Percentiles rank a stretch among this genome's conserved stretches.
Conservation (phyloP, 2,797 vertebrate species). For the Enteromius trimaculatus region DNA sequence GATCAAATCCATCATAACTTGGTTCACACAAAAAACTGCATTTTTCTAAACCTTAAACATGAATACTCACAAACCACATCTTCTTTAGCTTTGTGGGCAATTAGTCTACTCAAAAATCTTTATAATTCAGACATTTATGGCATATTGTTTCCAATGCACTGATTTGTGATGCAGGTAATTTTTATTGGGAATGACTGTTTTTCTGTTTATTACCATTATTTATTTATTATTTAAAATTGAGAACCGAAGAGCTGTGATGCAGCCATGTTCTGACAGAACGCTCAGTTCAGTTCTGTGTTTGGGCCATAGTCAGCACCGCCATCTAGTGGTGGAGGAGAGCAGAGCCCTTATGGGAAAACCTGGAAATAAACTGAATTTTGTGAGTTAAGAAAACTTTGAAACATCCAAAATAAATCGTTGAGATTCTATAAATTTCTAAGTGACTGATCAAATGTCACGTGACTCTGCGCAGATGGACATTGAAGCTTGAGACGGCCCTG, state of each 20-base stretch:
- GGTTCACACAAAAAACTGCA: too few relatives aligned
- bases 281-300: background rate
- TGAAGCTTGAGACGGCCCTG: background rate
- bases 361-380: background rate
- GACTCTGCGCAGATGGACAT: background rate
- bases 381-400: too few relatives aligned
- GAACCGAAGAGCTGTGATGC: background rate
- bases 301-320: slow-evolving; percentile 28
- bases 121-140: background rate
- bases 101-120: background rate
- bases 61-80: background rate
- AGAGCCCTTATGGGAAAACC: background rate
- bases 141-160: background rate
- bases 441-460: background rate
- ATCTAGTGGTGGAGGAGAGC: slow-evolving; percentile 29
- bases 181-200: background rate
- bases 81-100: background rate
- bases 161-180: background rate
- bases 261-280: too few relatives aligned
- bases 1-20: background rate
- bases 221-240: background rate
- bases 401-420: too few relatives aligned
- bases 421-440: background rate
- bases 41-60: background rate
- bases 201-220: background rate